phyloP scores from a whole-genome alignment of 2,113 vertebrate species.

The Elephantulus edwardii region DNA sequence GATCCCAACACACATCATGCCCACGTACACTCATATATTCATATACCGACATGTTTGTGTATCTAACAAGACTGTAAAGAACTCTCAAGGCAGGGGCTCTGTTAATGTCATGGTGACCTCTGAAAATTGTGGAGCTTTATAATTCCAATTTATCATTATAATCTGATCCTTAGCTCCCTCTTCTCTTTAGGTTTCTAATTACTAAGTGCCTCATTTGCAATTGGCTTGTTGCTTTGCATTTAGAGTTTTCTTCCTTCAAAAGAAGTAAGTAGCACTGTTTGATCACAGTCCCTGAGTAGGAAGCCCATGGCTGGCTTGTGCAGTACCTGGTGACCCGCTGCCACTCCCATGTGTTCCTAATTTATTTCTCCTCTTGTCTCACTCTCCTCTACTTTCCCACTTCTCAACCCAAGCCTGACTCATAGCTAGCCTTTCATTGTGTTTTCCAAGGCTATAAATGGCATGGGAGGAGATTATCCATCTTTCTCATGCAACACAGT shows the following conservation, averaged over 20 bases:
- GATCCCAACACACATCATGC: slow-evolving; percentile 48
- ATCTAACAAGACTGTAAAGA: slow-evolving; percentile 62
- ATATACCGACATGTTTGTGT: slow-evolving; percentile 27
- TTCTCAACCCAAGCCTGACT: not conserved
- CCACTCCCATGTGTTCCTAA: not conserved
- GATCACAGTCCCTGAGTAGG: not conserved
- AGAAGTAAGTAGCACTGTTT: not conserved
- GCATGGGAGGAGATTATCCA: no score
- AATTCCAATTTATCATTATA: not conserved
- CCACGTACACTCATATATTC: slow-evolving; percentile 41
- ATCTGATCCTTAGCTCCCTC: not conserved
- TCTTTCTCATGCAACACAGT: no score
- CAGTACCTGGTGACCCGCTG: not conserved
- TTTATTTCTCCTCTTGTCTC: not conserved
- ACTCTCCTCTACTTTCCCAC: not conserved
- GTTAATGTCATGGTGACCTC: slow-evolving; percentile 1
- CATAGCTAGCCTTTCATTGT: no score
- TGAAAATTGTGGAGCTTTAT: slow-evolving; percentile 29
- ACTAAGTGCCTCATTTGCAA: not conserved
- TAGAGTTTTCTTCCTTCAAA: not conserved
- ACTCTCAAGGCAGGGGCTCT: slow-evolving; percentile 49
- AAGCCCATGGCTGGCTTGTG: not conserved
- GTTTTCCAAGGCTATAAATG: no score
- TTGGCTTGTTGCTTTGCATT: slow-evolving; percentile 24
- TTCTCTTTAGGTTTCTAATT: slow-evolving; percentile 8